These are phyloP conservation scores for Rhagium mordax DNA, from an alignment of 2,888 invertebrate species.

Conservation along the genomic window DNA sequence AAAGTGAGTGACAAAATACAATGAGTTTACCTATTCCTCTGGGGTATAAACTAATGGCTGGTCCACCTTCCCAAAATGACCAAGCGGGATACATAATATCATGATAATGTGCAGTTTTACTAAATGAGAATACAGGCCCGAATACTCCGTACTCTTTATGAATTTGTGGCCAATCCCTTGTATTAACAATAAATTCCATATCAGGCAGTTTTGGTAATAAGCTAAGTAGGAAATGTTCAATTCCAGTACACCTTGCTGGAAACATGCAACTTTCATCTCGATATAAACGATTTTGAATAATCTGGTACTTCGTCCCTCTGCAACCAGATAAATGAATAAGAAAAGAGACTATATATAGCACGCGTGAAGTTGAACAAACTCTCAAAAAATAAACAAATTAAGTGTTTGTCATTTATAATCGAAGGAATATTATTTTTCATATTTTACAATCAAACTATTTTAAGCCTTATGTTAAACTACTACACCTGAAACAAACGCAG, in stretches of 20 bases:
- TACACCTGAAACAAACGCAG: too few relatives aligned
- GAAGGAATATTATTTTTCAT: too few relatives aligned
- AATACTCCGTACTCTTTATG: conserved; percentile 75
- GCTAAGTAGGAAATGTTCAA: conserved; percentile 88
- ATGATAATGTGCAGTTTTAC: conserved; percentile 87
- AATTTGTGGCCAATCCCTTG: conserved; percentile 94
- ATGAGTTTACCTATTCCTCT: conserved; percentile 79
- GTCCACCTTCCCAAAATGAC: conserved; percentile 99
- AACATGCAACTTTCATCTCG: conserved; percentile 91
- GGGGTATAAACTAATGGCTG: conserved; percentile 94
- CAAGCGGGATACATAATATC: conserved; percentile 98
- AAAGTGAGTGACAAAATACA: neutral
- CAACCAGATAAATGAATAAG: conserved; percentile 51
- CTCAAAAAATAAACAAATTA: too few relatives aligned
- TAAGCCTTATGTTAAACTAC: too few relatives aligned
- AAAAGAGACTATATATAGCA: too few relatives aligned
- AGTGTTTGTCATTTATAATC: too few relatives aligned
- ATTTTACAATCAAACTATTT: too few relatives aligned
- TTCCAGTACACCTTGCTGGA: conserved; percentile 90
- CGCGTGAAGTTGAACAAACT: too few relatives aligned
- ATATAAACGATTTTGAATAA: conserved; percentile 85
- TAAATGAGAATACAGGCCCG: conserved; percentile 95
- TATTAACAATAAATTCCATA: conserved; percentile 90
- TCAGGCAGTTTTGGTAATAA: conserved; percentile 82
- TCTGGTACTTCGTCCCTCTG: conserved; percentile 86